Conservation (phyloP, 1,140 invertebrate species). For the Calephelis virginiensis region DNA sequence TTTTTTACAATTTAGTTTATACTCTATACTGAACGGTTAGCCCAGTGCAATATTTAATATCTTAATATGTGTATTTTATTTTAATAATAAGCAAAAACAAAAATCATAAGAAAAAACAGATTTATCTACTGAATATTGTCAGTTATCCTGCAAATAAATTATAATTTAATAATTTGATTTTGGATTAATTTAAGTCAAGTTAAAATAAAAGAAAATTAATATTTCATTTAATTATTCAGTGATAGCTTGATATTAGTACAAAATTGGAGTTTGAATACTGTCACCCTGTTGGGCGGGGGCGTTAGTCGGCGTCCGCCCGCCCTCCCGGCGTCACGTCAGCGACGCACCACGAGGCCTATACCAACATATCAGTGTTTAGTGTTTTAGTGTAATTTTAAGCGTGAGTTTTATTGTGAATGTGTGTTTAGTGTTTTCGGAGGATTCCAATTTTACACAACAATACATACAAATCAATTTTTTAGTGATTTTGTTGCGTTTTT, state of each 20-base stretch:
- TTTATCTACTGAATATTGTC: no score
- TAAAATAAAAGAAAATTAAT: no score
- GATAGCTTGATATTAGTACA: background rate
- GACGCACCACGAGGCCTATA: slow-evolving; percentile 33
- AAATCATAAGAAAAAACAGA: no score
- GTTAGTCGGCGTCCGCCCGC: slow-evolving; percentile 40
- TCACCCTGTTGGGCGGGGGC: slow-evolving; percentile 22
- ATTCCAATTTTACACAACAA: slow-evolving; percentile 7
- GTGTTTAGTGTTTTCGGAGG: slow-evolving; percentile 12
- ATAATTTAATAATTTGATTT: no score
- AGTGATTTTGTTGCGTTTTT: background rate
- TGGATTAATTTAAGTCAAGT: no score
- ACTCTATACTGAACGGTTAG: no score
- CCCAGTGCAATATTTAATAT: no score
- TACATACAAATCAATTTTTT: background rate
- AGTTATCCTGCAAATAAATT: no score
- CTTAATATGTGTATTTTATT: no score
- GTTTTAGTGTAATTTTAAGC: slow-evolving; percentile 36
- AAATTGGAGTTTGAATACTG: slow-evolving; percentile 11
- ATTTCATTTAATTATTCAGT: background rate
- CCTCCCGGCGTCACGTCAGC: slow-evolving; percentile 49
- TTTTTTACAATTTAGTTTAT: no score
- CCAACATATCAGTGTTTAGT: slow-evolving; percentile 44
- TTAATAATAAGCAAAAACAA: no score
- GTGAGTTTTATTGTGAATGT: slow-evolving; percentile 25